Evolutionary conservation across 2,888 invertebrate genomes (phyloP), one percentile per base, ranked within the genome.

Genomic region (Parapristionchus giblindavisi): DNA sequence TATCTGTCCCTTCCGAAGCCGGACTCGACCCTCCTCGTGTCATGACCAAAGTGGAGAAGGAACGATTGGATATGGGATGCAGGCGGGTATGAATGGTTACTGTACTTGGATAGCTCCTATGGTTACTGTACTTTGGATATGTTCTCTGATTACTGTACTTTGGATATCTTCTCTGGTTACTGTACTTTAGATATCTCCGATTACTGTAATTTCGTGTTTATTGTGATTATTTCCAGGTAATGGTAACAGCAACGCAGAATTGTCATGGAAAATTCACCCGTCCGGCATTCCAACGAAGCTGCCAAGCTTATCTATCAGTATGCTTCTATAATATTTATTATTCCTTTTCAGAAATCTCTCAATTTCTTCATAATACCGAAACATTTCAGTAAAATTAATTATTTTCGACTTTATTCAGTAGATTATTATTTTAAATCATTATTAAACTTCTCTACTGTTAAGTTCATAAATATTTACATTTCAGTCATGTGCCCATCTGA

Each of bases 41-140:
- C 0, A 65, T 65, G 63, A 65, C 63, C 11, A 17, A 21, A 14
- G 63, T 17, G 1, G 63, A 65, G 43, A 65, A 65, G 29, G 29
- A 43, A 3, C 40, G 63, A 43, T 8, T 65, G 17, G 63, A 65
- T 43, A 65, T 65, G 40, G 63, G 43, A 14, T 65, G 63, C 63
- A 65, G 63, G 27, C 40, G 63, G 63, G 63, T 65, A 11, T 43
- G 63, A n/a, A n/a, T n/a, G n/a, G n/a, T n/a, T n/a, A n/a, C n/a
- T n/a, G n/a, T n/a, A n/a, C n/a, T n/a, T n/a, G n/a, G n/a, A n/a
- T n/a, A n/a, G n/a, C n/a, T n/a, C n/a, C n/a, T n/a, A n/a, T n/a
- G n/a, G n/a, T n/a, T n/a, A 48, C 14, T 58, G 29, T 6, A 58
- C 58, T 58, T 32, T 32, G 3, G 5, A 17, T 32, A 14, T 58